These are phyloP conservation scores for human DNA, from an alignment of 2,113 vertebrate species.

Conservation along the genomic window DNA sequence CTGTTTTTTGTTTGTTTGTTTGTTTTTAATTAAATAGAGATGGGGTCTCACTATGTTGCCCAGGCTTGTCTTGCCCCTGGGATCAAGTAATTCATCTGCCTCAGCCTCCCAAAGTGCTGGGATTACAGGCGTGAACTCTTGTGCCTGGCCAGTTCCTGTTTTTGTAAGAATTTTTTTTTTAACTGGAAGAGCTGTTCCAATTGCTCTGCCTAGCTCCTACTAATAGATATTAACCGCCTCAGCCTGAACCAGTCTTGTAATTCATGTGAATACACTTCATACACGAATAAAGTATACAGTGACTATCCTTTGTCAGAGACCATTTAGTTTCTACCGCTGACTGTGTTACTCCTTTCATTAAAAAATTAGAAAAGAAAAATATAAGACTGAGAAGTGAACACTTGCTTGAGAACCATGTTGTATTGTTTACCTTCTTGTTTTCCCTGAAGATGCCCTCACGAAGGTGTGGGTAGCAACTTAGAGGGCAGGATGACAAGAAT, in stretches of 20 bases:
- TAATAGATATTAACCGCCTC: neutral
- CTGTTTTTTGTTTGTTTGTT: no score
- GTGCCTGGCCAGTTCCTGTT: neutral
- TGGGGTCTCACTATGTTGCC: no score
- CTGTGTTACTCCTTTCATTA: neutral
- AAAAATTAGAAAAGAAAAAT: neutral
- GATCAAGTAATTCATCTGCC: no score
- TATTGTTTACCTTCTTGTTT: neutral
- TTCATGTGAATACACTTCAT: neutral
- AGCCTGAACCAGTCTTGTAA: neutral
- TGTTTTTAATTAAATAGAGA: no score
- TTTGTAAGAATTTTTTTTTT: neutral
- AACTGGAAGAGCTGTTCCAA: neutral
- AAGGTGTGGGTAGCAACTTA: neutral
- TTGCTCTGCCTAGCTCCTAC: neutral
- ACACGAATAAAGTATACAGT: neutral
- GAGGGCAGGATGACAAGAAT: neutral
- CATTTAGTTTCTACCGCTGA: neutral
- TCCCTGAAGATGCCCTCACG: neutral
- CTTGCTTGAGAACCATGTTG: neutral
- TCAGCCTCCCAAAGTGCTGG: no score
- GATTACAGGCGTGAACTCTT: no score
- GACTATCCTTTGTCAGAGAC: neutral
- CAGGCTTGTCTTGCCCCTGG: no score
- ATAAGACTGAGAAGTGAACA: neutral